Percentiles rank a stretch among this genome's conserved stretches.
These are phyloP conservation scores for Mycetomoellerius zeteki DNA, from an alignment of 1,140 invertebrate species.

Conservation along the genomic window DNA sequence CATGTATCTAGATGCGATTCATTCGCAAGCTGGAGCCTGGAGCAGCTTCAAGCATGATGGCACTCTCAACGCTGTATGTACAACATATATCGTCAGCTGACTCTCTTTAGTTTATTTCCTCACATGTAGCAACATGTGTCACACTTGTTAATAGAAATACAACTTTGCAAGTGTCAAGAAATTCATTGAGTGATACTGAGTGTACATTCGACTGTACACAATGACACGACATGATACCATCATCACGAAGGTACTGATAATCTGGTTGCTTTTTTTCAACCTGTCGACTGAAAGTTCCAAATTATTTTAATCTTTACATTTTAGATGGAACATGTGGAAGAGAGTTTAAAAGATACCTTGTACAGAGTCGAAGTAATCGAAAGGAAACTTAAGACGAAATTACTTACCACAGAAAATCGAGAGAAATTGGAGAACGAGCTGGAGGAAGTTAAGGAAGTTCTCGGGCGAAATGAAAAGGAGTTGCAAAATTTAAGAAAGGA, in stretches of 20 bases:
- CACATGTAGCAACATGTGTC: not conserved
- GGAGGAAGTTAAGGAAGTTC: slow-evolving; percentile 78
- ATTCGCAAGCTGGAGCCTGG: not conserved
- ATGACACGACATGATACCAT: slow-evolving; percentile 11
- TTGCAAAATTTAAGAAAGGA: slow-evolving; percentile 78
- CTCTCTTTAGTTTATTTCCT: slow-evolving; percentile 1
- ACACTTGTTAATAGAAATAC: not conserved
- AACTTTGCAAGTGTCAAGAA: not conserved
- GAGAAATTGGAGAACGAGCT: slow-evolving; percentile 82
- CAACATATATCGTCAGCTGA: not conserved
- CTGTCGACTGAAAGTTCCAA: not conserved
- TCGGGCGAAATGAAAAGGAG: slow-evolving; percentile 80
- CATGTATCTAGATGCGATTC: slow-evolving; percentile 15
- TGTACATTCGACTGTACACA: not conserved
- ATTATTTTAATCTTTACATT: slow-evolving; percentile 7
- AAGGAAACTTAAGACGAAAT: slow-evolving; percentile 78
- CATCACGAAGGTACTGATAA: slow-evolving; percentile 29
- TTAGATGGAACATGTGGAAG: slow-evolving; percentile 83
- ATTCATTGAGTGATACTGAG: not conserved
- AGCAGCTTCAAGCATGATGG: not conserved
- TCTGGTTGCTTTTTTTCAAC: not conserved
- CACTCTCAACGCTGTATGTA: not conserved
- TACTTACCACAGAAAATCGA: slow-evolving; percentile 79
- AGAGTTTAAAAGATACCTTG: slow-evolving; percentile 80
- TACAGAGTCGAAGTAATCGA: slow-evolving; percentile 80